Base-by-base conservation (phyloP, 2,888 invertebrate genomes). In the Exocentrus adspersus region DNA sequence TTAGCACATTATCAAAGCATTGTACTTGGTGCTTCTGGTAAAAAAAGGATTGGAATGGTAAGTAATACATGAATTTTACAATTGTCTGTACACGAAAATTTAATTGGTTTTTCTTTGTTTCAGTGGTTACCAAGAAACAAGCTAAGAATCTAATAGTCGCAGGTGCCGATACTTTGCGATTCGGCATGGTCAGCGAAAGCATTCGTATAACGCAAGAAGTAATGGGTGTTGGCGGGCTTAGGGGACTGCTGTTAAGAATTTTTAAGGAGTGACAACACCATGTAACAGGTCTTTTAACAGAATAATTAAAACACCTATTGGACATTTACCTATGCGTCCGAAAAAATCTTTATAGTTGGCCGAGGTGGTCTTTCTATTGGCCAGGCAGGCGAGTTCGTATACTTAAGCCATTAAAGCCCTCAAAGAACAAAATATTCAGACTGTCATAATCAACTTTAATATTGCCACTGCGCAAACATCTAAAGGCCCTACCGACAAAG, bases 381-480 rank as follows among this genome's bases (percentile, higher is more conserved):
- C 0, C 98, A 99, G 85, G 99, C 98, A 2, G 98, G 98, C 2
- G 98, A 99, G 85, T 99, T 99, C 80, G 99, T 99, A 83, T 99
- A 99, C 83, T 98, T 98, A 98, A 85, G 97, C 94, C 3, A 95
- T 99, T 48, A 99, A 99, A 85, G 99, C 99, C 0, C 85, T 99
- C 78, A 89, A 92, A 72, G 99, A 99, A 83, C 96, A 97, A 81
- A 91, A 92, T 69, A 93, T 99, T 60, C 93, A 95, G 82, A 98
- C 97, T 0, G 92, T 99, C 4, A 85, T 99, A 1, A 98, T 99
- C 60, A 99, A 99, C 84, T 98, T 99, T 0, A 99, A 99, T 78
- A 98, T 99, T 72, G 99, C 99, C 1, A 99, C 99, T 0, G 99
- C 99, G 0, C 99, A 99, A 85, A 99, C 99, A 0, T 97, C 98